These are phyloP conservation scores for Channa argus DNA, from an alignment of 2,113 vertebrate species.

Conservation along the genomic window DNA sequence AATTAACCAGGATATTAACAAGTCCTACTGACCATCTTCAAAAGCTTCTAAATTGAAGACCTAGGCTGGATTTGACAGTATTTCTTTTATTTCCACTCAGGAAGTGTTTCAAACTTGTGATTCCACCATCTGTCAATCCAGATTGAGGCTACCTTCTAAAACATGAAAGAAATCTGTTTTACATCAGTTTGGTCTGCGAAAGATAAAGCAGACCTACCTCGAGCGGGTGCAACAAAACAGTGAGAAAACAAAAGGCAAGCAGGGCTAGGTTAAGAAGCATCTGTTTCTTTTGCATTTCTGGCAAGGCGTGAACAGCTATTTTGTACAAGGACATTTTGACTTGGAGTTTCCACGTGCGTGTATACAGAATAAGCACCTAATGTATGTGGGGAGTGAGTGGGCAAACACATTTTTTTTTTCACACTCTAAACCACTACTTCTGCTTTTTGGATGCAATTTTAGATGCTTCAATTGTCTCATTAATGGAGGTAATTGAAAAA, in stretches of 20 bases:
- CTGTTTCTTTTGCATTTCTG: slow-evolving; percentile 13
- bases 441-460: slow-evolving; percentile 33
- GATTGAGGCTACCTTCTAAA: slow-evolving; percentile 26
- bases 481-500: slow-evolving; percentile 60
- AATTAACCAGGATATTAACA: neutral
- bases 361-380: slow-evolving; percentile 6
- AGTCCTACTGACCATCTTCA: slow-evolving; percentile 23
- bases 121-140: slow-evolving; percentile 37
- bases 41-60: slow-evolving; percentile 19
- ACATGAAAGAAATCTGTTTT: slow-evolving; percentile 46
- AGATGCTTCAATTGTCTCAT: slow-evolving; percentile 31
- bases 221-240: slow-evolving; percentile 14
- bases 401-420: slow-evolving; percentile 9
- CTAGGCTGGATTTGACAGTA: slow-evolving; percentile 14
- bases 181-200: slow-evolving; percentile 23
- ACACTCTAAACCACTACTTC: slow-evolving; percentile 9
- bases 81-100: slow-evolving; percentile 34
- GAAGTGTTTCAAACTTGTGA: slow-evolving; percentile 40
- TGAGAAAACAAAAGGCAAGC: slow-evolving; percentile 21
- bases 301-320: neutral
- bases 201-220: slow-evolving; percentile 36
- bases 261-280: slow-evolving; percentile 15
- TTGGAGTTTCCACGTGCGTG: neutral
- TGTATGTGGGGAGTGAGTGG: neutral
- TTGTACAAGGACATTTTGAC: slow-evolving; percentile 1